These are phyloP conservation scores for Hirundo rustica DNA, from an alignment of 2,797 vertebrate genomes.

Conservation along the genomic window DNA sequence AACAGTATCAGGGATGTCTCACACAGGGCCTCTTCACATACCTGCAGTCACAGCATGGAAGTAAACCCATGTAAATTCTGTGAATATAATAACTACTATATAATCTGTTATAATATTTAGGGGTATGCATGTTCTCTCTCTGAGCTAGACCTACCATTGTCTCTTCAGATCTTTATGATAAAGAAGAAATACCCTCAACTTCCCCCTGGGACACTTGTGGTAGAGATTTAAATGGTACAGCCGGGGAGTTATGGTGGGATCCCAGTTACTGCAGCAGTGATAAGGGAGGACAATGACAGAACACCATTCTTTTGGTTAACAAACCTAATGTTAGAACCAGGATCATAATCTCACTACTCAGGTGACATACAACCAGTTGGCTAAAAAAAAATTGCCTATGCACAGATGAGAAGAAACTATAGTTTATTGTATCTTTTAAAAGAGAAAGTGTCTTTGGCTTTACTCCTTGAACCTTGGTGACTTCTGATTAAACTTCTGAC, in stretches of 20 bases:
- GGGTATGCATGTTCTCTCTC: background rate
- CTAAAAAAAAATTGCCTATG: background rate
- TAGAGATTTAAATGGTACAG: rapidly evolving
- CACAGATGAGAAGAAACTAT: background rate
- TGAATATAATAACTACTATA: background rate
- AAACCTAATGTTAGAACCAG: background rate
- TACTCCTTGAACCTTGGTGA: background rate
- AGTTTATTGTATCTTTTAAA: background rate
- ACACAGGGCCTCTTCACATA: background rate
- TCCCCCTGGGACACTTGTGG: background rate
- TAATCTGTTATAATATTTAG: background rate
- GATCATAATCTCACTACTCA: background rate
- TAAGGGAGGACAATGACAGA: background rate
- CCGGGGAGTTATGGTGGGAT: rapidly evolving
- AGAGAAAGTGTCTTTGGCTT: background rate
- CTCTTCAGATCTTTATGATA: background rate
- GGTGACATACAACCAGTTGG: background rate
- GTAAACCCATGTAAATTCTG: background rate
- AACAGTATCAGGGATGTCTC: background rate
- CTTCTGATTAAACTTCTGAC: background rate
- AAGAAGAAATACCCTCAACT: background rate
- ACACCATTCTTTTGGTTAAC: background rate
- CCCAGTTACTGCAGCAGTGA: background rate
- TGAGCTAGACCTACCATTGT: no score
- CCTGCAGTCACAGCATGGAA: background rate